Conservation (phyloP, 2,888 invertebrate species). For the Ochropleura plecta region DNA sequence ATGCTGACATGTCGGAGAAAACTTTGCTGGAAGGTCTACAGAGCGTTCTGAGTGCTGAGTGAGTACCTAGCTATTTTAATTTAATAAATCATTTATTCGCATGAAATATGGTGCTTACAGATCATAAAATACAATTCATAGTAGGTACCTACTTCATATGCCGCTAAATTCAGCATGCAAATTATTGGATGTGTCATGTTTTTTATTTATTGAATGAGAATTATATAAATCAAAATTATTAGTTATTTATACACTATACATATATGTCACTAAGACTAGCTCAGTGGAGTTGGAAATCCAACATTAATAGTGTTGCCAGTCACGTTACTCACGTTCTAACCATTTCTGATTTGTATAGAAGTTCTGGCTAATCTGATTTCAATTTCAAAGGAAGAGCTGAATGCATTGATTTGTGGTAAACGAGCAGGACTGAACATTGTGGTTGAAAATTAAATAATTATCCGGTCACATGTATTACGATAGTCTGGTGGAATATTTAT, state of each 20-base stretch:
- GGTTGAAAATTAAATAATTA: background rate
- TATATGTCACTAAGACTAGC: background rate
- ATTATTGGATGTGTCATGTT: no score
- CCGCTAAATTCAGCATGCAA: no score
- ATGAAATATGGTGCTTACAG: no score
- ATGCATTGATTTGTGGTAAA: background rate
- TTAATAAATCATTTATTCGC: no score
- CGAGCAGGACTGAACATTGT: background rate
- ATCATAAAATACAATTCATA: no score
- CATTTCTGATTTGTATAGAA: background rate
- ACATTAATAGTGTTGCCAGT: background rate
- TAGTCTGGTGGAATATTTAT: background rate
- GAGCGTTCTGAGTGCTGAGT: conserved; percentile 89
- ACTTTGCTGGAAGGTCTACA: conserved; percentile 86
- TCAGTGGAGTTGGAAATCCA: background rate
- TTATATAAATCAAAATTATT: no score
- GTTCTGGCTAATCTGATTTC: conserved; percentile 7
- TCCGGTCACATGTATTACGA: background rate
- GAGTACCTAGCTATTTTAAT: conserved; percentile 70
- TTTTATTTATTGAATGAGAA: no score
- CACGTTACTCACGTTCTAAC: background rate
- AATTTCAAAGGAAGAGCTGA: background rate
- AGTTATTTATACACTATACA: background rate
- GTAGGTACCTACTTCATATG: no score
- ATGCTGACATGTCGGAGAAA: conserved; percentile 88